These are phyloP conservation scores for Paraescarpia echinospica DNA, from an alignment of 1,140 invertebrate species.

Conservation along the genomic window DNA sequence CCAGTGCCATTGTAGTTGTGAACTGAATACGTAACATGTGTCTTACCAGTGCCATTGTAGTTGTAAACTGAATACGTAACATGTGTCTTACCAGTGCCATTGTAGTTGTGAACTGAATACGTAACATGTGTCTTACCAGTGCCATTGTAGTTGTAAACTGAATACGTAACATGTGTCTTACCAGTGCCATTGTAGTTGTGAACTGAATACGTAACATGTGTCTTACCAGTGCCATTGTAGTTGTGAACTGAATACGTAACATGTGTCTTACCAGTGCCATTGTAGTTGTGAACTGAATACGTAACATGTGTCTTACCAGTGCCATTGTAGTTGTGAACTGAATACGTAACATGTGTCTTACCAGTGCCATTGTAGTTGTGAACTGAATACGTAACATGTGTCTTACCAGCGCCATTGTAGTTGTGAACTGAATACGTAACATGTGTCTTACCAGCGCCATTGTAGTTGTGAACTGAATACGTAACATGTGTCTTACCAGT, in stretches of 20 bases:
- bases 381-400: constrained; percentile 81
- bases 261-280: constrained; percentile 70
- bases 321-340: constrained; percentile 89
- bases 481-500: constrained; percentile 71
- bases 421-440: constrained; percentile 89
- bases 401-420: constrained; percentile 72
- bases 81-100: constrained; percentile 70
- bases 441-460: constrained; percentile 70
- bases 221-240: constrained; percentile 72
- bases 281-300: constrained; percentile 86
- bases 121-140: constrained; percentile 71
- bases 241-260: constrained; percentile 89
- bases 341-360: constrained; percentile 76
- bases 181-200: constrained; percentile 84
- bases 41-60: constrained; percentile 72
- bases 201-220: constrained; percentile 81
- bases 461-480: constrained; percentile 86
- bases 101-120: constrained; percentile 86
- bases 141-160: constrained; percentile 89
- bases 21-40: constrained; percentile 81
- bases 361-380: constrained; percentile 84
- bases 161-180: constrained; percentile 76
- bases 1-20: constrained; percentile 84
- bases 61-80: constrained; percentile 89
- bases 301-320: constrained; percentile 71